Evolutionary conservation across 2,113 vertebrate genomes (phyloP), one percentile per base, ranked within the genome.

Genomic region (Lynx canadensis): DNA sequence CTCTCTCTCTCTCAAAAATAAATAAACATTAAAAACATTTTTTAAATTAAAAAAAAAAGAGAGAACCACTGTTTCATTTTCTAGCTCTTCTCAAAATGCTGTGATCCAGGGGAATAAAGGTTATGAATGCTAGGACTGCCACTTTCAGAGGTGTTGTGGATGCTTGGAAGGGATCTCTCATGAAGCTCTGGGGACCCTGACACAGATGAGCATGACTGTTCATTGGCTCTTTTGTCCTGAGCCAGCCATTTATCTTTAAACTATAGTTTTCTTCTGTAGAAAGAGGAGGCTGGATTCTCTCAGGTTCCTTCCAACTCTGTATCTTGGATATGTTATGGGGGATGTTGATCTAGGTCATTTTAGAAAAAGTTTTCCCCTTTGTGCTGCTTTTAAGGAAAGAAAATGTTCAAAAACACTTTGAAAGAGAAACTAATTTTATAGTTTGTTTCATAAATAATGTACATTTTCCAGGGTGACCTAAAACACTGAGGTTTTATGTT

Each of bases 361-460:
- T 60, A 80, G 79, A 80, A 95, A 95, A 71, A 2, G 7, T 63
- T 87, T 87, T 68, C 74, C 50, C 21, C 6, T 93, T 87, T 66
- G 29, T 14, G n/a, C 23, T 87, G 9, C 27, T 88, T 88, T 76
- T 86, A 90, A 93, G 74, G 50, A 88, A 95, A 87, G 33, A 92
- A 91, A 90, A 87, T 80, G 33, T 23, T 60, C 57, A 60, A 66
- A 55, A 66, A 18, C 16, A 23, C 71, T 84, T 95, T 87, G 50
- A 94, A 95, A 92, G 69, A 91, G 79, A 97, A 94, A 50, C 50
- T 52, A 25, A 41, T 50, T 88, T 87, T 48, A 36, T 76, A n/a
- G 29, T 83, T 80, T 89, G 41, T 94, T 73, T 48, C 33, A 89
- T 76, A 93, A 69, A 65, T 68, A 91, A 52, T 23, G 19, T 45